phyloP scores from a whole-genome alignment of 2,797 vertebrate genomes.

The Gymnothorax javanicus region DNA sequence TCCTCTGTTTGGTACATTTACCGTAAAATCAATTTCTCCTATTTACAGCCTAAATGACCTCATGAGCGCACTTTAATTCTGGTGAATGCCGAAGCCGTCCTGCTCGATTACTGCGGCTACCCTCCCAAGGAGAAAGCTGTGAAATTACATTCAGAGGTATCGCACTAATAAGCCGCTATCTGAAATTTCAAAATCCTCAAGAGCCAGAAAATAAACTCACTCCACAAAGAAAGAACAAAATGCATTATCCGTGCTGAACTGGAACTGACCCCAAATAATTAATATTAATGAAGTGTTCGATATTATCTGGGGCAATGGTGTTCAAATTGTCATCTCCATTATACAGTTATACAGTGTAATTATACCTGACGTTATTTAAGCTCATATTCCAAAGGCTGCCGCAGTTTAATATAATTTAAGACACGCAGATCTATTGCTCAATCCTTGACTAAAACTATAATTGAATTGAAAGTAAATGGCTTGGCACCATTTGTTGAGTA shows the following conservation, averaged over 20 bases:
- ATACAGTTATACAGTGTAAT: not conserved
- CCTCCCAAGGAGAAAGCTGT: not conserved
- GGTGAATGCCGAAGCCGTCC: not conserved
- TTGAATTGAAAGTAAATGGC: not conserved
- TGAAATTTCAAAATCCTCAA: not conserved
- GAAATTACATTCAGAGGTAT: constrained; percentile 20
- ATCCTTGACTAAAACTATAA: not conserved
- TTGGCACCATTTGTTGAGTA: not conserved
- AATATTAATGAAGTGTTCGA: constrained; percentile 10
- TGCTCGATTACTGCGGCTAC: not conserved
- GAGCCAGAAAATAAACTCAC: constrained; percentile 8
- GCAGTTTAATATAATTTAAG: not conserved
- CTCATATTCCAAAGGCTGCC: not conserved
- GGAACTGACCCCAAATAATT: not conserved
- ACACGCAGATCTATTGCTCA: not conserved
- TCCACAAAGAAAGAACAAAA: not conserved
- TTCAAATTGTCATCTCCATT: not conserved
- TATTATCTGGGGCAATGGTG: constrained; percentile 6
- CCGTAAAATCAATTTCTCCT: not conserved
- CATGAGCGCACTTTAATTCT: too few relatives aligned
- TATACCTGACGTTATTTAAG: not conserved
- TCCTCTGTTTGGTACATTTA: not conserved
- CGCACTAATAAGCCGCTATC: not conserved
- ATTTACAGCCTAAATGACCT: not conserved
- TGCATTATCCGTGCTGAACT: not conserved